Base-by-base conservation (phyloP, 53 echinoderm and acorn worm genomes). In the Zoroaster sp. region DNA sequence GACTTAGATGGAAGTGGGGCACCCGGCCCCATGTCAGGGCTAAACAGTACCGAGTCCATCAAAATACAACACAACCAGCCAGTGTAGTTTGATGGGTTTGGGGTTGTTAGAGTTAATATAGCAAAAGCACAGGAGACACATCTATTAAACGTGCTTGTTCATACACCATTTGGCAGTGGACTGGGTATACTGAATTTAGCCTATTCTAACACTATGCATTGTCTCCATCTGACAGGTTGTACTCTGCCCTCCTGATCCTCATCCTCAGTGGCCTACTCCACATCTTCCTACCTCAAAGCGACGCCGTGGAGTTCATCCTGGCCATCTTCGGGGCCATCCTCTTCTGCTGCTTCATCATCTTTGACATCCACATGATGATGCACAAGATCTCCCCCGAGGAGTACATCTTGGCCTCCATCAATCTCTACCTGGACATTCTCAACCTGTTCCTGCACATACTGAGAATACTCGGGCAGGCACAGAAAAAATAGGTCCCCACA, bases 341-440 rank as follows among this genome's bases (percentile, higher is more conserved):
- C 86, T 97, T 97, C 90, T 94, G 95, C 69, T 87, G 92, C 42
- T 97, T 97, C 91, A 91, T 97, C 80, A 91, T 97, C 83, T 97
- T 92, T 49, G 98, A 97, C 88, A 92, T 94, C 70, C 92, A 95
- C 72, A 75, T 95, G 76, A 78, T 97, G 78, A 97, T 97, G 98
- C 95, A 95, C 74, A 97, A 97, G 82, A 44, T 97, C 23, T 97
- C 98, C 5, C 94, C 98, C 10, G 98, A 97, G 81, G 98, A 97
- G 44, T 97, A 97, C 91, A 94, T 97, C 86, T 55, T 94, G 45
- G 98, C 95, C 40, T 90, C 94, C 69, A 97, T 97, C 91, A 97
- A 94, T 49, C 91, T 97, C 1, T 97, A 97, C 83, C 72, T 97
- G 69, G 98, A 97, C 55, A 89, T 97, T 31, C 92, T 97, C 83